Evolutionary conservation across 2,888 invertebrate species (phyloP), one percentile per base, ranked within the genome.

Genomic region (Cosmopolites sordidus): DNA sequence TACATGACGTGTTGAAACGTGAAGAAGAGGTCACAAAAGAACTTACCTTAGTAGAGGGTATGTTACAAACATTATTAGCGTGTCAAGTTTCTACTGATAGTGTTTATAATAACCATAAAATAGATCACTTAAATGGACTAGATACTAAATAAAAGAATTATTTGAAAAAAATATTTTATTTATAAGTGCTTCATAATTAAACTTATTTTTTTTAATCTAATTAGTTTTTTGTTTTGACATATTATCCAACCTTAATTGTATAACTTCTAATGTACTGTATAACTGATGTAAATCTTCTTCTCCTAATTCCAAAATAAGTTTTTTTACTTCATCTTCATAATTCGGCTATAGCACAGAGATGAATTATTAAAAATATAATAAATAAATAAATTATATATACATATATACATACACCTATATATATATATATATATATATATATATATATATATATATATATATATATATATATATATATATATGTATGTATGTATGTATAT

Each of bases 1-100:
- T 94, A 2, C 75, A 79, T 30, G 73, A 79, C 43, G 76, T 81
- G 55, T 73, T 93, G 16, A 75, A 79, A 58, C 79, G 80, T 56
- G 92, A 93, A 75, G 79, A 83, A 52, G 75, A 81, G 30, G 74
- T 87, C n/a, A 82, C 83, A 49, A 76, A 80, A 59, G 77, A 82
- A 45, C 73, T 89, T 27, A 71, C 82, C 54, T 78, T 82, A 62
- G 69, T 90, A 18, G 84, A 87, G 72, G 89, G 90, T 9, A 79
- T 82, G 17, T 76, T 89, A 54, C 79, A 83, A 61, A 76, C 87
- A 70, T 69, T 90, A 18, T 69, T 86, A 56, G 78, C 84, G 16
- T 83, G 59, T 67, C 62, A 62, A 48, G 72, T 56, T 38, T 33
- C 51, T 33, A 18, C 37, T 18, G 48, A 52, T 17, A 42, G 45